A percentile compares a stretch with the other conserved stretches of the same genome.
Evolutionary conservation across 2,888 invertebrate genomes (phyloP).

Genomic region (Marronus borbonicus): DNA sequence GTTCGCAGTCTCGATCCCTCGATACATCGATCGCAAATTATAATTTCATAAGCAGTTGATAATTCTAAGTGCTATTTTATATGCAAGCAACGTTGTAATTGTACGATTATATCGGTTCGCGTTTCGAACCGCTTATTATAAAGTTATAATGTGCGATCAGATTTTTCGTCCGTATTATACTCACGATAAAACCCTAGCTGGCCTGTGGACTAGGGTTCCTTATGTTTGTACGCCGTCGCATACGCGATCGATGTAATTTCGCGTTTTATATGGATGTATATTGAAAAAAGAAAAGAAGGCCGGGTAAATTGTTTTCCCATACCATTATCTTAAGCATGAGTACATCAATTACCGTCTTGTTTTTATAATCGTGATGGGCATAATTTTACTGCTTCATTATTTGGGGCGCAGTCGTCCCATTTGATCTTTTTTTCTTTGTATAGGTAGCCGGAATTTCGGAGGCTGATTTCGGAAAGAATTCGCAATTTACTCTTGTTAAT

Average conservation of each 20-base stretch:
- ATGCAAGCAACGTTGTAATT: constrained; percentile 60
- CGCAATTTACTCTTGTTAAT: constrained; percentile 38
- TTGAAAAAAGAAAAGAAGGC: constrained; percentile 49
- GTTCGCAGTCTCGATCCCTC: neutral
- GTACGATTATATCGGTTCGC: constrained; percentile 62
- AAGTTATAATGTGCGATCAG: constrained; percentile 61
- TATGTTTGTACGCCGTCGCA: constrained; percentile 1
- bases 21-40: constrained; percentile 32
- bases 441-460: neutral
- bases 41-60: constrained; percentile 51
- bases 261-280: constrained; percentile 44
- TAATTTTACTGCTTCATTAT: constrained; percentile 60
- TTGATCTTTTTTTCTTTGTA: neutral
- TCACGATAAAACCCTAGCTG: constrained; percentile 50
- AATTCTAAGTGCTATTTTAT: constrained; percentile 56
- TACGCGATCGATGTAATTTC: constrained; percentile 49
- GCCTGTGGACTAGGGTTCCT: constrained; percentile 45
- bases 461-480: constrained; percentile 27
- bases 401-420: constrained; percentile 27
- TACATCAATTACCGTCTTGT: constrained; percentile 50
- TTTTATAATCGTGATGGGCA: constrained; percentile 41
- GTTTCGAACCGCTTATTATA: constrained; percentile 60
- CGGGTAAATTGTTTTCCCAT: constrained; percentile 57
- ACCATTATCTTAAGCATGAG: constrained; percentile 50
- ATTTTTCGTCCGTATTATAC: constrained; percentile 62